Evolutionary conservation across 2,888 invertebrate species (phyloP).

Genomic region (Tenthredo mesomela): DNA sequence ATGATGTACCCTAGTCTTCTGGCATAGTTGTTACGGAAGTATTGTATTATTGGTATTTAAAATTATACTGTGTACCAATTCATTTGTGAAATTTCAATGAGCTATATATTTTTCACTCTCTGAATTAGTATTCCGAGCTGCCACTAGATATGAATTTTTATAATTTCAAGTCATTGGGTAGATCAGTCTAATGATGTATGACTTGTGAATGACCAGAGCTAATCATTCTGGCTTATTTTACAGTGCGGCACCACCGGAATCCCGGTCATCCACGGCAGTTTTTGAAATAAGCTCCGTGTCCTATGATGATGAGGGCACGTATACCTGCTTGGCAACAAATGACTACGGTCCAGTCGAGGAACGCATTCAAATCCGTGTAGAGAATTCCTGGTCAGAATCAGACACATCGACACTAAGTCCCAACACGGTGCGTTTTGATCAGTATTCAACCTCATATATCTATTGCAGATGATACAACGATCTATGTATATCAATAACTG

Average conservation of each 20-base stretch:
- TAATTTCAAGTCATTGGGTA: background rate
- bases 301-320: slow-evolving; percentile 84
- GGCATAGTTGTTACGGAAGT: background rate
- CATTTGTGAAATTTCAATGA: background rate
- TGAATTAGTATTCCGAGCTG: background rate
- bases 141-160: background rate
- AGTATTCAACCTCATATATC: background rate
- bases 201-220: background rate
- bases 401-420: background rate
- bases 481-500: background rate
- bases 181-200: background rate
- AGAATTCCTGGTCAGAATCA: slow-evolving; percentile 69
- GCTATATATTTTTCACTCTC: background rate
- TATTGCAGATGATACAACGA: background rate
- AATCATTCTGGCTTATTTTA: background rate
- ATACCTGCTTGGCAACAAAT: slow-evolving; percentile 86
- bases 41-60: background rate
- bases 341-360: slow-evolving; percentile 84
- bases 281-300: slow-evolving; percentile 75
- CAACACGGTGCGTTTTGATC: background rate
- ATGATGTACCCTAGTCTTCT: background rate
- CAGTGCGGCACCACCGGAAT: background rate
- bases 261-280: background rate
- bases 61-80: background rate
- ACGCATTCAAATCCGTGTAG: slow-evolving; percentile 82